Evolutionary conservation across 1,140 invertebrate species (phyloP), one percentile per base, ranked within the genome.

Genomic region (Bombyx mandarina): DNA sequence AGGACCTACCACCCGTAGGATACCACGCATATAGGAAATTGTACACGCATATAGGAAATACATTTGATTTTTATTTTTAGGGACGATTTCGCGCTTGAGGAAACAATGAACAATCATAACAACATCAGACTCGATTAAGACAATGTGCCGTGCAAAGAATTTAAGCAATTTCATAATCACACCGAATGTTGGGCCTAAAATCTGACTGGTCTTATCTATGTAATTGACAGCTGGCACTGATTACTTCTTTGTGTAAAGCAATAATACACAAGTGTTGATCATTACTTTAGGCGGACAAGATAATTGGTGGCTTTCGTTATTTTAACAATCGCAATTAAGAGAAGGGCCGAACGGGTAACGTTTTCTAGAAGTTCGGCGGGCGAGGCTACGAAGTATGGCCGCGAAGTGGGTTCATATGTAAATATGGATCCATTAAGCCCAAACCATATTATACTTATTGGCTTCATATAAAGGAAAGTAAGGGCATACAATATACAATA

Each of bases 171-270:
- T 61, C 58, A 43, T 45, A 52, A 62, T 52, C 12, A 61, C 48
- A 63, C 58, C 58, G 64, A 69, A 63, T 54, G 62, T 58, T 66
- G 52, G 51, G 54, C 63, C 53, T 43, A 57, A 65, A 47, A 54
- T 22, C 2, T 63, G 61, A 65, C 63, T 58, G 66, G 65, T 65
- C 58, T 61, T 67, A 67, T 65, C 60, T 56, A 26, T 50, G 56
- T 71, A 69, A 71, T 68, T 74, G 69, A 77, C 66, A 66, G 60
- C 56, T 50, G 48, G 51, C 61, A 62, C 62, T 35, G 26, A 44
- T 49, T 45, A 57, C 26, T 44, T 46, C 57, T 52, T 56, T 62
- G 56, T 62, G 50, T 55, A 43, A 45, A 43, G 35, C 26, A 48
- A 48, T 48, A 48, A 49, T 12, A 56, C 35, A 26, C 54, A 63